phyloP scores from a whole-genome alignment of 2,113 vertebrate species.

The Panthera leo region DNA sequence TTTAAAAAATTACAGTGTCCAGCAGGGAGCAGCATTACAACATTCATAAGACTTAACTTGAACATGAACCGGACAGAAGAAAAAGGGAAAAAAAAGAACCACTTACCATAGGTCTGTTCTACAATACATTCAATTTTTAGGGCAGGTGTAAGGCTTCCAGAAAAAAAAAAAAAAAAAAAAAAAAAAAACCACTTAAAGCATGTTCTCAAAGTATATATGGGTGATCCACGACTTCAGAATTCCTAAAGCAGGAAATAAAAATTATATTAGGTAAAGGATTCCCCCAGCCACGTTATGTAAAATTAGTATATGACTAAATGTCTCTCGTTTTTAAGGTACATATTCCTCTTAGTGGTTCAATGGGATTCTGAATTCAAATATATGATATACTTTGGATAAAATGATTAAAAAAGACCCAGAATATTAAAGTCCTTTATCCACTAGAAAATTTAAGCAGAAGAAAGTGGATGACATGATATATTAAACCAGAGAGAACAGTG shows the following conservation, averaged over 20 bases:
- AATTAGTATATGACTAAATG: not conserved
- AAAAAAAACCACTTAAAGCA: slow-evolving; percentile 28
- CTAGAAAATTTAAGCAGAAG: not conserved
- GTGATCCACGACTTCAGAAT: slow-evolving; percentile 45
- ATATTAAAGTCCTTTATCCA: slow-evolving; percentile 40
- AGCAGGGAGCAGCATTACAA: slow-evolving; percentile 77
- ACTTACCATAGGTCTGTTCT: slow-evolving; percentile 72
- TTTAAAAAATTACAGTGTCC: slow-evolving; percentile 67
- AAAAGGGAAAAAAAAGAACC: not conserved
- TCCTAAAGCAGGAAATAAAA: slow-evolving; percentile 69
- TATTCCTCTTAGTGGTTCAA: not conserved
- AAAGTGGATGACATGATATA: not conserved
- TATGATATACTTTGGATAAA: not conserved
- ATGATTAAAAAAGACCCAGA: not conserved
- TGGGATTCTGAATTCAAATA: slow-evolving; percentile 8
- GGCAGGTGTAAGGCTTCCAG: slow-evolving; percentile 12
- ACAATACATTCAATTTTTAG: slow-evolving; percentile 28
- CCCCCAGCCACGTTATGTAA: not conserved
- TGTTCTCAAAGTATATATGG: slow-evolving; percentile 40
- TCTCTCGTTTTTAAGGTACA: not conserved
- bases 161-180: slow-evolving; percentile 40
- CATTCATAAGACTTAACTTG: slow-evolving; percentile 56
- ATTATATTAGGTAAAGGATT: slow-evolving; percentile 13
- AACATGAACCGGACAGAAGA: slow-evolving; percentile 14
- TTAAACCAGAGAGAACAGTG: not conserved